Conservation (phyloP, 35 echinoderm and acorn worm genomes). For the Heliocidaris tuberculata region DNA sequence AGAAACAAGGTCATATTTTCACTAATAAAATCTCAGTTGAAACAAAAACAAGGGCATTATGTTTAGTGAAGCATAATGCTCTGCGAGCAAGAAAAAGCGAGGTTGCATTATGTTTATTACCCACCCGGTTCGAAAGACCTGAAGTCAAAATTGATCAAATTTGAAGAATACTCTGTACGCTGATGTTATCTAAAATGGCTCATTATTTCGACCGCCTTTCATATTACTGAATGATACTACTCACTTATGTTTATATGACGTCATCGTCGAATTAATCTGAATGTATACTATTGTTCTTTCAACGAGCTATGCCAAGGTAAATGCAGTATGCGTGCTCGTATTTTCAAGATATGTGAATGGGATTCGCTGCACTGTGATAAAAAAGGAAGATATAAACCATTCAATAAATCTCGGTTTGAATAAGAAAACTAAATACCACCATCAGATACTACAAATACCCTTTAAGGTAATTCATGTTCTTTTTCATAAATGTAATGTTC, state of each 20-base stretch:
- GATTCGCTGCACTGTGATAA: too few relatives aligned
- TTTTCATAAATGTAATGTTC: too few relatives aligned
- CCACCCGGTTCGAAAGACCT: not conserved
- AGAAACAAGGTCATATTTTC: constrained; percentile 18
- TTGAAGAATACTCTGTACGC: too few relatives aligned
- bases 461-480: too few relatives aligned
- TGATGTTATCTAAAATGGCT: not conserved
- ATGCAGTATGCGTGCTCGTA: too few relatives aligned
- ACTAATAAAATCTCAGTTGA: not conserved
- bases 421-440: too few relatives aligned
- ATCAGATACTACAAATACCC: too few relatives aligned
- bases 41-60: not conserved
- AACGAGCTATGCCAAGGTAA: too few relatives aligned
- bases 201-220: not conserved
- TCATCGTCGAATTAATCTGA: not conserved
- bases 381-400: too few relatives aligned
- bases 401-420: too few relatives aligned
- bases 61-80: not conserved
- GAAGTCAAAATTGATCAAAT: not conserved
- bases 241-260: too few relatives aligned
- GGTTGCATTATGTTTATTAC: not conserved
- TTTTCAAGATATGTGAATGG: too few relatives aligned
- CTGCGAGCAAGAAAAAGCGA: not conserved
- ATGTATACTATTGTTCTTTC: not conserved
- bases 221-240: not conserved